Conservation (phyloP, 2,113 vertebrate genomes). For the Petrocephalus microphthalmus region DNA sequence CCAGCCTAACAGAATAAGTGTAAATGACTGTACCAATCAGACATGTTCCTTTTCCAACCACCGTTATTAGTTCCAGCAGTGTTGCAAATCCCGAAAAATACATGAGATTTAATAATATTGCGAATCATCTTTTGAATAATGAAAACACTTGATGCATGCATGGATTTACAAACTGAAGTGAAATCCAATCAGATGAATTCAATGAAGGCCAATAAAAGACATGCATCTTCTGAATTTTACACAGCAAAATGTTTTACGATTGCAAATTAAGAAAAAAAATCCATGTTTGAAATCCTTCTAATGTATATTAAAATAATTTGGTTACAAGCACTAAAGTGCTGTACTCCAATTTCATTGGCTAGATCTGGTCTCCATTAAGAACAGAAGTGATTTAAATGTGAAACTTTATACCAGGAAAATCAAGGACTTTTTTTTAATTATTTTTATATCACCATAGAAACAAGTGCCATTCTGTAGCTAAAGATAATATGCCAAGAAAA, state of each 20-base stretch:
- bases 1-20: not conserved
- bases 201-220: not conserved
- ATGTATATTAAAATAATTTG: not conserved
- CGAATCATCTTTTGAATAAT: not conserved
- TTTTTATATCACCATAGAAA: not conserved
- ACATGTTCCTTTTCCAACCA: not conserved
- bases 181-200: not conserved
- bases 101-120: not conserved
- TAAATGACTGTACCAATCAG: not conserved
- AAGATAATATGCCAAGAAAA: not conserved
- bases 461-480: not conserved
- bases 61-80: not conserved
- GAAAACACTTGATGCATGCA: not conserved
- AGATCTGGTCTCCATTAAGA: not conserved
- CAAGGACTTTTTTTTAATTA: not conserved
- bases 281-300: not conserved
- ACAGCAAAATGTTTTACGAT: not conserved
- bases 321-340: not conserved
- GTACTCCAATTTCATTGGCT: not conserved
- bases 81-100: not conserved
- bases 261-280: not conserved
- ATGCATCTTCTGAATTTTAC: not conserved
- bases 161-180: not conserved
- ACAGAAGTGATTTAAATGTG: not conserved
- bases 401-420: not conserved